Percentiles rank a stretch among this genome's conserved stretches.
These are phyloP conservation scores for Tipula helvola DNA, from an alignment of 2,888 invertebrate genomes.

Conservation along the genomic window DNA sequence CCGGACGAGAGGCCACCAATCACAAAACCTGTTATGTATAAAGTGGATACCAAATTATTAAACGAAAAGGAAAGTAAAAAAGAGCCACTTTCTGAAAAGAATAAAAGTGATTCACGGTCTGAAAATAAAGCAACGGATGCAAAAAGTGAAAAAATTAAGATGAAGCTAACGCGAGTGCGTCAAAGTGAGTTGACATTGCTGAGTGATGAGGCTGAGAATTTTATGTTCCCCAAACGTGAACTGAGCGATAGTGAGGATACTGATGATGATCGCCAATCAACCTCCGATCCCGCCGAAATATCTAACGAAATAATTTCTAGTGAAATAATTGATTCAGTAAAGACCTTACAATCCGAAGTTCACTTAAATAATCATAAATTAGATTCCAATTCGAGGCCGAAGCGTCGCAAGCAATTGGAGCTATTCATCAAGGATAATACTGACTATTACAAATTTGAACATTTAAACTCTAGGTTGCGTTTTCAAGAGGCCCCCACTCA, in stretches of 20 bases:
- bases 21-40: conserved; percentile 30
- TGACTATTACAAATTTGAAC: conserved; percentile 44
- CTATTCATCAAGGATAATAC: conserved; percentile 44
- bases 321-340: conserved; percentile 9
- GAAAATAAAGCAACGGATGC: conserved; percentile 25
- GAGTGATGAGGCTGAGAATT: conserved; percentile 77
- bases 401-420: conserved; percentile 42
- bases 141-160: conserved; percentile 41
- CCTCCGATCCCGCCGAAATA: conserved; percentile 31
- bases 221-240: conserved; percentile 57
- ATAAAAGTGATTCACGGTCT: background rate
- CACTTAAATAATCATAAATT: conserved; percentile 4
- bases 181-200: conserved; percentile 60
- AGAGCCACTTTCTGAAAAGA: conserved; percentile 13
- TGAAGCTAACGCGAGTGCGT: conserved; percentile 62
- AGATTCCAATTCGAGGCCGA: background rate
- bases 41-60: conserved; percentile 23
- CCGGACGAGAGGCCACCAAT: background rate
- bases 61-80: conserved; percentile 18
- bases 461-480: conserved; percentile 30
- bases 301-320: conserved; percentile 26
- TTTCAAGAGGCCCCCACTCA: conserved; percentile 37
- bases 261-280: conserved; percentile 39
- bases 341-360: background rate
- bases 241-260: conserved; percentile 29